Percentiles rank a stretch among this genome's conserved stretches.
These are phyloP conservation scores for Hapalemur alaotrensis DNA, from an alignment of 2,797 vertebrate species.

Conservation along the genomic window DNA sequence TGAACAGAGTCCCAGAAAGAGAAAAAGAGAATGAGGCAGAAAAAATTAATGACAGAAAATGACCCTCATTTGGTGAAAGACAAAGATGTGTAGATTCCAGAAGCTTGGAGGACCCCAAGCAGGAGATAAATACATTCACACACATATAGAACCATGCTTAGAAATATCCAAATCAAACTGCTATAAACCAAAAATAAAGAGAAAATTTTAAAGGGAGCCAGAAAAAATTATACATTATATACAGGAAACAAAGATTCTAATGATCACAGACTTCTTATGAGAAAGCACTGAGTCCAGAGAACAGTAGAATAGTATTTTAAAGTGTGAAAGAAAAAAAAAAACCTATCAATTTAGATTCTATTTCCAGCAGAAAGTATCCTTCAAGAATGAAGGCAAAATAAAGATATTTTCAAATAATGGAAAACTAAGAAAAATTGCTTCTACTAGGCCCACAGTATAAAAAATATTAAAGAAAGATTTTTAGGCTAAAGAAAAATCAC, in stretches of 20 bases:
- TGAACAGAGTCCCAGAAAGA: not conserved
- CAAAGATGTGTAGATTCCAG: not conserved
- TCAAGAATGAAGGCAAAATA: not conserved
- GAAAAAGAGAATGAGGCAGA: not conserved
- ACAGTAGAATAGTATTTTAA: not conserved
- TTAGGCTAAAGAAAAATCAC: not conserved
- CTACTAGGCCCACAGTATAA: not conserved
- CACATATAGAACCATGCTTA: not conserved
- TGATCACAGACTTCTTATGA: not conserved
- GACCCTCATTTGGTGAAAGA: not conserved
- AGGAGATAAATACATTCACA: not conserved
- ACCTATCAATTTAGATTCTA: not conserved
- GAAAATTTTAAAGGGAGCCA: not conserved
- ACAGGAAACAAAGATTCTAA: too few species aligned
- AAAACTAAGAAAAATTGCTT: not conserved
- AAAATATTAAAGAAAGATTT: not conserved
- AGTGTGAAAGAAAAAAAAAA: too few species aligned
- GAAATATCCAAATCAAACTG: not conserved
- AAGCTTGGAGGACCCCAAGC: not conserved
- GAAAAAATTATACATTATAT: accelerated
- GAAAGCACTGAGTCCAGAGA: too few species aligned
- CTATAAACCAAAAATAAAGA: not conserved
- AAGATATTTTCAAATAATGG: not conserved
- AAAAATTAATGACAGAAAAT: not conserved
- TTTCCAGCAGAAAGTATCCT: not conserved